Percentiles rank a stretch among this genome's conserved stretches.
Conservation (phyloP, 2,113 vertebrate species). For the Labeo rohita region DNA sequence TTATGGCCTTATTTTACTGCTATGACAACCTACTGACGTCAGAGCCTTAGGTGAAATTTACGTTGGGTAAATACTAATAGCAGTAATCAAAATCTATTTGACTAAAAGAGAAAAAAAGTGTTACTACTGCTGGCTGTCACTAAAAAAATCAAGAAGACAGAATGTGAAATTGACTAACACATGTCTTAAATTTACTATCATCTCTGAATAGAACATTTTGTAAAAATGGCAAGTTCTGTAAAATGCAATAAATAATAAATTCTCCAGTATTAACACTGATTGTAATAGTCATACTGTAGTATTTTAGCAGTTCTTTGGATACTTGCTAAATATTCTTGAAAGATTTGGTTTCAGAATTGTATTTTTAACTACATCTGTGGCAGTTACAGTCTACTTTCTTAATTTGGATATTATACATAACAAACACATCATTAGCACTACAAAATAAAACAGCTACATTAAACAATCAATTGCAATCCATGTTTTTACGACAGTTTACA, state of each 20-base stretch:
- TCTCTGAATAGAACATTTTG: not conserved
- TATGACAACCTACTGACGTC: not conserved
- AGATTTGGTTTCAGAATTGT: not conserved
- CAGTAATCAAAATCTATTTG: not conserved
- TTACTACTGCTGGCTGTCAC: not conserved
- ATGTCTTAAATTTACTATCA: not conserved
- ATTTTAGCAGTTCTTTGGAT: not conserved
- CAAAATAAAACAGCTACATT: not conserved
- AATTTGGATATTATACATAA: not conserved
- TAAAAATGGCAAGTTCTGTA: not conserved
- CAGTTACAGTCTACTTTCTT: not conserved
- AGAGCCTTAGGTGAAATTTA: too few species aligned
- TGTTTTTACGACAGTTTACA: not conserved
- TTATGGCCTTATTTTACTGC: not conserved
- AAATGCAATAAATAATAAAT: not conserved
- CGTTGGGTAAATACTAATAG: not conserved
- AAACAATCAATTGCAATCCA: not conserved
- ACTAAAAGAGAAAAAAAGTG: not conserved
- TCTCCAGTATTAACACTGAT: not conserved
- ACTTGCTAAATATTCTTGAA: not conserved
- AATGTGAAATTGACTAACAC: not conserved
- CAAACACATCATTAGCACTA: not conserved
- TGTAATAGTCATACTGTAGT: not conserved
- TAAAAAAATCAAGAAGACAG: not conserved
- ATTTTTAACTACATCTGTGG: not conserved